phyloP scores from a whole-genome alignment of 1,140 invertebrate genomes.

The Manduca sexta region DNA sequence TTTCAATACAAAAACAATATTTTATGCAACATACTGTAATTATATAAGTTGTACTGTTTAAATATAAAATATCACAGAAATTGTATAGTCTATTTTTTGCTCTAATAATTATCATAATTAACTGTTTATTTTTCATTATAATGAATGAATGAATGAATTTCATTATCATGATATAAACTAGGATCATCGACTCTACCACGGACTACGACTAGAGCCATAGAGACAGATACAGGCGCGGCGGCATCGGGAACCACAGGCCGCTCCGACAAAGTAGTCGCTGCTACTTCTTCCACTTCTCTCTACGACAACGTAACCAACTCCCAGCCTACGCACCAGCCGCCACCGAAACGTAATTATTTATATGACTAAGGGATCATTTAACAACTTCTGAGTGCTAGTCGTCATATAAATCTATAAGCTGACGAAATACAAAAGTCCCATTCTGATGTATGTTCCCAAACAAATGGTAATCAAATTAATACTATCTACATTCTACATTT shows the following conservation, averaged over 20 bases:
- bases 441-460: too few species aligned
- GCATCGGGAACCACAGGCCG: conserved; percentile 51
- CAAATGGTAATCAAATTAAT: too few species aligned
- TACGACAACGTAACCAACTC: conserved; percentile 87
- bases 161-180: too few species aligned
- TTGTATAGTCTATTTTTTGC: too few species aligned
- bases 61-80: too few species aligned
- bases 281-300: conserved; percentile 90
- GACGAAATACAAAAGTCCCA: too few species aligned
- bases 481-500: too few species aligned
- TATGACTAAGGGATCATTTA: neutral
- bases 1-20: conserved; percentile 3
- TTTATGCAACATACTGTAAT: neutral
- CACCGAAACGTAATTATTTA: conserved; percentile 58
- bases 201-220: conserved; percentile 80
- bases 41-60: conserved; percentile 3
- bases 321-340: conserved; percentile 72
- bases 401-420: too few species aligned
- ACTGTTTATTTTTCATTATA: too few species aligned
- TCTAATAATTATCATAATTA: too few species aligned
- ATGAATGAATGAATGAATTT: too few species aligned
- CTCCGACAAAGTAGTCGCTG: conserved; percentile 84
- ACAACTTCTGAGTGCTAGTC: too few species aligned
- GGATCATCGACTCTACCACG: conserved; percentile 89
- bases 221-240: conserved; percentile 75